Percentiles rank a stretch among this genome's conserved stretches.
Evolutionary conservation across 2,113 vertebrate species (phyloP).

Genomic region (Tetrao urogallus): DNA sequence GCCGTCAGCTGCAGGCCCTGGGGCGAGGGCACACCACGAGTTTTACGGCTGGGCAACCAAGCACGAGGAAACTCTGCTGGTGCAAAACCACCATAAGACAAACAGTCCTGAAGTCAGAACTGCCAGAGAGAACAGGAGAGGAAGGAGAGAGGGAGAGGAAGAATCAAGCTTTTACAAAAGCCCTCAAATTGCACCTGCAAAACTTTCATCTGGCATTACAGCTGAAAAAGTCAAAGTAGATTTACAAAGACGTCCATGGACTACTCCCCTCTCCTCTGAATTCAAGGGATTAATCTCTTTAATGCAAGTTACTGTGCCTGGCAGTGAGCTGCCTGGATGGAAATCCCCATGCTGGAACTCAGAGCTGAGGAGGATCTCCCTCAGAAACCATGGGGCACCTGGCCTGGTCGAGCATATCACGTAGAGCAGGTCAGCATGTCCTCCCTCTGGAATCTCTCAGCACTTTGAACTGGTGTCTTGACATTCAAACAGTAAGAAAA

Average conservation of each 20-base stretch:
- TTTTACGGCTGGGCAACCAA: not conserved
- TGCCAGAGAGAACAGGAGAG: too few relatives aligned
- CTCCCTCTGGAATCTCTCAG: not conserved
- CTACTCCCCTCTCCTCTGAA: fast-evolving
- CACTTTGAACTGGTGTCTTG: not conserved
- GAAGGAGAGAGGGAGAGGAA: not conserved
- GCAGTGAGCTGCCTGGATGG: not conserved
- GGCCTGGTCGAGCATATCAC: not conserved
- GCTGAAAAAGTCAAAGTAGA: not conserved
- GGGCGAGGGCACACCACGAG: fast-evolving
- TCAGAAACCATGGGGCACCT: not conserved
- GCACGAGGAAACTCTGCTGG: not conserved
- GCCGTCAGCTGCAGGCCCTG: not conserved
- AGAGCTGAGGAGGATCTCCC: fast-evolving
- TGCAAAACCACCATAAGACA: not conserved
- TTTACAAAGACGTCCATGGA: not conserved
- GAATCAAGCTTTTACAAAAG: not conserved
- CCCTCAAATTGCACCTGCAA: not conserved
- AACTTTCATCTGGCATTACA: not conserved
- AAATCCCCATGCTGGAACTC: not conserved
- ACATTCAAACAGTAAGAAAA: fast-evolving
- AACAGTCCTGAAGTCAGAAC: not conserved
- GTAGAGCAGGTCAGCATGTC: not conserved
- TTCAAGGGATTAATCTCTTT: not conserved
- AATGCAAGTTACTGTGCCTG: fast-evolving